Base-by-base conservation (phyloP, 2,888 invertebrate species). In the Spodoptera picta region DNA sequence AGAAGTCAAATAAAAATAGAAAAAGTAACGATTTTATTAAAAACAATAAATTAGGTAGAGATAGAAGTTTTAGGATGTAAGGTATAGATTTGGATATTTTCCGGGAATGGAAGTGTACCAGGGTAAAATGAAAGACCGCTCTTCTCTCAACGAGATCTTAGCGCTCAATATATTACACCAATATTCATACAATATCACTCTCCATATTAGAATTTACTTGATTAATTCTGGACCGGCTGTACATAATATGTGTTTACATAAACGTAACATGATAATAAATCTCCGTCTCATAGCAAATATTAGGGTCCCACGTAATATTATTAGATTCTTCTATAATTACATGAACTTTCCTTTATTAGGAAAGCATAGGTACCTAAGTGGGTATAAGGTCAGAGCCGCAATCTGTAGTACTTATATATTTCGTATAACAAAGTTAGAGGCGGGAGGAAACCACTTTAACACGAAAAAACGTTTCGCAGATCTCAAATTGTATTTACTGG, bases 401-500 rank as follows among this genome's bases (percentile, higher is more conserved):
- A 36, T 45, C 27, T 7, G 9, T 56, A 59, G 58, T 57, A 53
- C 53, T 36, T 36, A 36, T 36, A 36, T 46, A 61, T 59, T 50
- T 9, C 31, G 53, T 41, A 9, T 36, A 48, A 36, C 31, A 4
- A 23, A 55, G 52, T 62, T 55, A 44, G 47, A 52, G 44, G 42
- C 48, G 55, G 46, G 12, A 10, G 43, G 41, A 50, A 53, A 58
- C 61, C 60, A 55, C 27, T 60, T 67, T 42, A 19, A 42, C 57
- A 54, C 41, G 44, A 57, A 49, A 62, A 56, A 59, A 23, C 53
- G 44, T 59, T 5, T 50, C 55, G 41, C 49, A 31, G 42, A 49
- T 54, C 36, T 51, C 54, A 63, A 68, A 75, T 63, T 27, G 23
- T 60, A 65, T 65, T 70, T 67, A 41, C 55, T 48, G 58, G 61